phyloP scores from a whole-genome alignment of 2,113 vertebrate genomes.

The Rhea americana region DNA sequence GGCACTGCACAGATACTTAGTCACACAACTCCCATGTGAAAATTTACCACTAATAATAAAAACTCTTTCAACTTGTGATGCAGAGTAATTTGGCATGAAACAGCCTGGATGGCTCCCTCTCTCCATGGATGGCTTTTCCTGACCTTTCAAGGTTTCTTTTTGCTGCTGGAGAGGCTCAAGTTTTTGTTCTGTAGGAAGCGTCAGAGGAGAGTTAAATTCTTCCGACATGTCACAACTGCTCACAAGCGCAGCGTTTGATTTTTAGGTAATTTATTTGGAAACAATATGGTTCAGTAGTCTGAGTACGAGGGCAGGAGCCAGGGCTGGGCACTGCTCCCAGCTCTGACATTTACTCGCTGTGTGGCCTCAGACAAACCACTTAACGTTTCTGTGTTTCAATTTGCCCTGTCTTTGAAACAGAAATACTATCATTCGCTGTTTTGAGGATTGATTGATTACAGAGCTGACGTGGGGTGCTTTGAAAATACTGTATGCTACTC shows the following conservation, averaged over 20 bases:
- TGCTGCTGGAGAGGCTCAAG: not conserved
- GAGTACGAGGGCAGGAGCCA: slow-evolving; percentile 44
- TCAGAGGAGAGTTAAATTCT: slow-evolving; percentile 17
- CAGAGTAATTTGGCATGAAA: not conserved
- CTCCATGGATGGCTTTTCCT: not conserved
- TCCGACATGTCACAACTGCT: not conserved
- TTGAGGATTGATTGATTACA: slow-evolving; percentile 41
- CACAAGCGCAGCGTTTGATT: not conserved
- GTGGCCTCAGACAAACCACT: slow-evolving; percentile 68
- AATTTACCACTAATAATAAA: slow-evolving; percentile 1
- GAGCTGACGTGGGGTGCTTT: not conserved
- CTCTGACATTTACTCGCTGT: slow-evolving; percentile 63
- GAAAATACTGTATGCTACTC: not conserved
- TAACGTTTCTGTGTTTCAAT: slow-evolving; percentile 38
- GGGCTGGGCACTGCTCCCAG: slow-evolving; percentile 65
- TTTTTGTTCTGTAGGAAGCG: not conserved
- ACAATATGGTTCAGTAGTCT: slow-evolving; percentile 15
- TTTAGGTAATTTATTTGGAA: slow-evolving; percentile 54
- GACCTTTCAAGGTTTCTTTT: not conserved
- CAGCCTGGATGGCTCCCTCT: not conserved
- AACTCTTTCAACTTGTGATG: not conserved
- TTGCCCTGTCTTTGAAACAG: slow-evolving; percentile 55
- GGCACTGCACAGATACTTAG: not conserved
- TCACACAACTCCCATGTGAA: not conserved
- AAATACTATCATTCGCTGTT: slow-evolving; percentile 11